These are phyloP conservation scores for Chamaetylas fuelleborni DNA, from an alignment of 2,113 vertebrate genomes.

Conservation along the genomic window DNA sequence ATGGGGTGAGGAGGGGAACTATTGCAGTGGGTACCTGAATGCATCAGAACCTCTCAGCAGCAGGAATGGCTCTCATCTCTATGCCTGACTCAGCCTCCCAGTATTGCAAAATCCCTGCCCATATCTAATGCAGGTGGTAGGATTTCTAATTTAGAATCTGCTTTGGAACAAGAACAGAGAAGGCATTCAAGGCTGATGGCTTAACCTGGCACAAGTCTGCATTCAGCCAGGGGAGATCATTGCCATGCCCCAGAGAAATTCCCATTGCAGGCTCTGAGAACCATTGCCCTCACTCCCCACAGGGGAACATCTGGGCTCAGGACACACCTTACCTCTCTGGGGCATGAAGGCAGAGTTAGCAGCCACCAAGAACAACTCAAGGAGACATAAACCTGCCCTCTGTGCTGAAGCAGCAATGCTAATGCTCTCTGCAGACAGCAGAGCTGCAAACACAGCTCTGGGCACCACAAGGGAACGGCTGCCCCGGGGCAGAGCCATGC, in stretches of 20 bases:
- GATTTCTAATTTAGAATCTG: constrained; percentile 25
- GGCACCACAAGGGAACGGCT: fast-evolving
- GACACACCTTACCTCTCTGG: background rate
- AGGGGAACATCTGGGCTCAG: background rate
- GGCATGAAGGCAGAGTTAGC: background rate
- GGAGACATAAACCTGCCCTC: background rate
- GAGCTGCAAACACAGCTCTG: background rate
- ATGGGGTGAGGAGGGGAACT: background rate
- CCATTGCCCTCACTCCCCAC: fast-evolving
- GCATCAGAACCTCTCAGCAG: background rate
- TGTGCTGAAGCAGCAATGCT: background rate
- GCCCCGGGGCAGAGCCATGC: background rate
- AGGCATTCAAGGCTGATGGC: background rate
- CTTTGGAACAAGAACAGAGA: background rate
- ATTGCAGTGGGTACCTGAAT: background rate
- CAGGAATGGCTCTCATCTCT: background rate
- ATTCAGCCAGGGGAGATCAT: background rate
- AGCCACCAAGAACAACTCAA: background rate
- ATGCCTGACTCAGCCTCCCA: background rate
- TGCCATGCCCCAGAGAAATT: background rate
- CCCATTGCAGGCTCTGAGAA: background rate
- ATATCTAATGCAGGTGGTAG: background rate
- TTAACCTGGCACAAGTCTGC: background rate
- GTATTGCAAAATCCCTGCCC: constrained; percentile 27
- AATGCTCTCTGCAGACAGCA: background rate